A percentile compares a stretch with the other conserved stretches of the same genome.
These are phyloP conservation scores for Endomychus coccineus DNA, from an alignment of 2,888 invertebrate genomes.

Conservation along the genomic window DNA sequence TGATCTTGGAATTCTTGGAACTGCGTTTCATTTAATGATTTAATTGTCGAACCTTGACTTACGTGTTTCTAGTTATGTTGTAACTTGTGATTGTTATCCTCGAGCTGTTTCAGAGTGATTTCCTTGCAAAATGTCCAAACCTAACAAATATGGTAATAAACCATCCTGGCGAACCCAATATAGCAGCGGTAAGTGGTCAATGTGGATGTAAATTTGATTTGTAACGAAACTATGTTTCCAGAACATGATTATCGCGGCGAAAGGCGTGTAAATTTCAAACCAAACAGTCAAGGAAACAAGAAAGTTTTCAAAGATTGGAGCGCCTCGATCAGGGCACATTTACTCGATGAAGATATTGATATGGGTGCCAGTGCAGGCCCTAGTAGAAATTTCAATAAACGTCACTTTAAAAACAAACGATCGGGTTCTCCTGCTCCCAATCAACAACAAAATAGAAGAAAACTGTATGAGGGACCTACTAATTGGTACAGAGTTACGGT, in stretches of 20 bases:
- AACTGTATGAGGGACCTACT: slow-evolving; percentile 47
- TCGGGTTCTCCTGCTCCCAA: slow-evolving; percentile 32
- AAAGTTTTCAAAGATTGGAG: slow-evolving; percentile 43
- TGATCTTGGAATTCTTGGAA: no score
- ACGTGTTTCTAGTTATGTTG: no score
- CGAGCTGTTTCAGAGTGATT: no score
- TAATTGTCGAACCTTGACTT: no score
- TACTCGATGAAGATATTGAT: slow-evolving; percentile 59
- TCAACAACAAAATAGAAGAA: slow-evolving; percentile 40
- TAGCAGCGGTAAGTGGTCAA: no score
- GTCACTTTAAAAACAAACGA: slow-evolving; percentile 26
- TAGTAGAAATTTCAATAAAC: slow-evolving; percentile 32
- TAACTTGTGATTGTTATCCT: no score
- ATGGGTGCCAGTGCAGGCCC: slow-evolving; percentile 44
- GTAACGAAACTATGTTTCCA: slow-evolving; percentile 7
- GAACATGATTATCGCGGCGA: slow-evolving; percentile 20
- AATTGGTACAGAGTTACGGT: slow-evolving; percentile 68
- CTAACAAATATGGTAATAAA: no score
- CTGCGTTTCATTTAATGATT: no score
- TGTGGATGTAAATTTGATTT: no score
- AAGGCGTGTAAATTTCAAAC: slow-evolving; percentile 51
- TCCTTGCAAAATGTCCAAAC: no score
- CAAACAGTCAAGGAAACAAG: slow-evolving; percentile 35
- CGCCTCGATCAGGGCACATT: slow-evolving; percentile 42
- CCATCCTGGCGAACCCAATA: no score